These are phyloP conservation scores for Excalfactoria chinensis DNA, from an alignment of 2,113 vertebrate species.

Conservation along the genomic window DNA sequence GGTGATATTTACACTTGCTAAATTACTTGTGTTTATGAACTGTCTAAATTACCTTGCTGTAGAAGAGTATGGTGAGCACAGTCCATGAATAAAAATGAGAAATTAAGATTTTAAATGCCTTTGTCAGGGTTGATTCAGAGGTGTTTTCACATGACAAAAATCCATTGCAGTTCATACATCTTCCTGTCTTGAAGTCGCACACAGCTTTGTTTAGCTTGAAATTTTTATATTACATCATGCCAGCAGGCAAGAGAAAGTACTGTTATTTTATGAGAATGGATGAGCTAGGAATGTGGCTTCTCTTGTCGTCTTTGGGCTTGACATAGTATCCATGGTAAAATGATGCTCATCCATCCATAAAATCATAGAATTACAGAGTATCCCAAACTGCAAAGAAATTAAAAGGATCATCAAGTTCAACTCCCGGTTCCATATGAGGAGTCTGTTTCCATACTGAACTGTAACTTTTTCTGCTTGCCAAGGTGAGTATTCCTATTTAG, in stretches of 20 bases:
- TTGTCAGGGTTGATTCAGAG: background rate
- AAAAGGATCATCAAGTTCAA: background rate
- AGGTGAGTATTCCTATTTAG: background rate
- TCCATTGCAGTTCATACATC: background rate
- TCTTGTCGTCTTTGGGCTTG: background rate
- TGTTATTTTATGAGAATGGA: background rate
- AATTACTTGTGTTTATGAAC: constrained; percentile 53
- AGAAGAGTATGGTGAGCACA: background rate
- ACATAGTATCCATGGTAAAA: background rate
- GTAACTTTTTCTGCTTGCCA: background rate
- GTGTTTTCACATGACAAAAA: background rate
- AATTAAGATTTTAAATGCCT: background rate
- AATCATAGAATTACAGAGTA: background rate
- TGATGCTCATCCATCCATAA: background rate
- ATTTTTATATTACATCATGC: background rate
- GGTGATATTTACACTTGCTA: constrained; percentile 38
- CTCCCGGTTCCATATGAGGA: background rate
- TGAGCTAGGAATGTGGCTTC: background rate
- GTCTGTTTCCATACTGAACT: background rate
- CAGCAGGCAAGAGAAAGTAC: background rate
- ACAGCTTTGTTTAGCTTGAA: background rate
- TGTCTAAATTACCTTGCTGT: constrained; percentile 31
- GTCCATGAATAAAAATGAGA: constrained; percentile 12
- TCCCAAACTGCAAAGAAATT: background rate
- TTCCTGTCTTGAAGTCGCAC: background rate